phyloP scores from a whole-genome alignment of 2,888 invertebrate genomes.

The Cecidostiba fungosa region DNA sequence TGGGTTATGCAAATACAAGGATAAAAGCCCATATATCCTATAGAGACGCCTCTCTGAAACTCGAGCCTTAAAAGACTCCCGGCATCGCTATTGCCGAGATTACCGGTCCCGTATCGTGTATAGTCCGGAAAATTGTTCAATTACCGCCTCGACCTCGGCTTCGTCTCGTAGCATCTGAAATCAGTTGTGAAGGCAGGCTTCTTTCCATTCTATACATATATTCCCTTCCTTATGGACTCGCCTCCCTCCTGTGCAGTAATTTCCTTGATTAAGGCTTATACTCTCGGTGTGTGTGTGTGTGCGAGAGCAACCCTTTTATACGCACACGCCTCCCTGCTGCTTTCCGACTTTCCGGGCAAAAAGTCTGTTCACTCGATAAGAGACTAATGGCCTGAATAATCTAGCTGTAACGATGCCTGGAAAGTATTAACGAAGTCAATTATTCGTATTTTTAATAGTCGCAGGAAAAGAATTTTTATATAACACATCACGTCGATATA shows the following conservation, averaged over 20 bases:
- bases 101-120: slow-evolving; percentile 17
- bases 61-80: not conserved
- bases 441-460: not conserved
- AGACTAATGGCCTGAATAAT: slow-evolving; percentile 3
- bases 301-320: slow-evolving; percentile 38
- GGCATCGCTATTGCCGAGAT: slow-evolving; percentile 34
- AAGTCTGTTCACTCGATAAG: not conserved
- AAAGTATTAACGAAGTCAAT: slow-evolving; percentile 9
- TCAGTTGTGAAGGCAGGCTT: slow-evolving; percentile 25
- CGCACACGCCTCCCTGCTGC: not conserved
- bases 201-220: not conserved
- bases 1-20: slow-evolving; percentile 42
- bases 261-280: slow-evolving; percentile 49
- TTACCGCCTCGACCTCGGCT: slow-evolving; percentile 53
- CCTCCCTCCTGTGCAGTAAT: slow-evolving; percentile 30
- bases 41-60: not conserved
- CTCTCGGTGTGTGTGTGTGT: too few relatives aligned
- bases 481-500: too few relatives aligned
- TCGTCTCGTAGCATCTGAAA: slow-evolving; percentile 17
- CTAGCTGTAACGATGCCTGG: not conserved
- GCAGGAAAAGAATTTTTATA: too few relatives aligned
- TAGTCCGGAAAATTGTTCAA: slow-evolving; percentile 63
- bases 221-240: not conserved
- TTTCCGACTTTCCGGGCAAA: not conserved
- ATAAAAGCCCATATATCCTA: not conserved